phyloP scores from a whole-genome alignment of 2,113 vertebrate species.

The Emydura subglobosa region DNA sequence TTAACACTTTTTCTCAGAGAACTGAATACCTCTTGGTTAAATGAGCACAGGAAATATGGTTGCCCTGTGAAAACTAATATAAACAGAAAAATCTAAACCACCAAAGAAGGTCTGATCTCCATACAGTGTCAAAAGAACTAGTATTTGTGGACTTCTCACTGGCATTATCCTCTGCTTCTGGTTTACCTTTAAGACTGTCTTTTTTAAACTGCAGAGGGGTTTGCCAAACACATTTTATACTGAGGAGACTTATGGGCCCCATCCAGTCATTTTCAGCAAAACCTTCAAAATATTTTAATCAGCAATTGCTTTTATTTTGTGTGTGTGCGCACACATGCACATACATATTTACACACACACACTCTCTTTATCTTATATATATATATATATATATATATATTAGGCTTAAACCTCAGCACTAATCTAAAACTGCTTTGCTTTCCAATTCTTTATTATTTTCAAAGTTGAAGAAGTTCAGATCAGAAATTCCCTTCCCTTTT shows the following conservation, averaged over 20 bases:
- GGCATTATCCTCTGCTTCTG: not conserved
- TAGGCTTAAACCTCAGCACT: accelerated
- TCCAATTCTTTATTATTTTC: not conserved
- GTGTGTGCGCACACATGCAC: not conserved
- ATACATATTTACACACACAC: not conserved
- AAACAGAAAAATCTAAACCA: not conserved
- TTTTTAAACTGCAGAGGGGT: not conserved
- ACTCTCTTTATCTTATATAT: no score
- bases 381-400: accelerated
- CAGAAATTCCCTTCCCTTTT: not conserved
- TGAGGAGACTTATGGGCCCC: not conserved
- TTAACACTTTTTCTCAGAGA: constrained; percentile 61
- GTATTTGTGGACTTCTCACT: not conserved
- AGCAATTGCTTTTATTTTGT: not conserved
- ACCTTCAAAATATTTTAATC: not conserved
- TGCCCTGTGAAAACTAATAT: not conserved
- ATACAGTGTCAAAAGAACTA: not conserved
- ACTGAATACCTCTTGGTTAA: constrained; percentile 52
- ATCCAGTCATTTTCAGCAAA: not conserved
- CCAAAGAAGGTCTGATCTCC: not conserved
- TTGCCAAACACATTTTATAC: not conserved
- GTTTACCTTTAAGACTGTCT: not conserved
- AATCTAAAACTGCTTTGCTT: accelerated
- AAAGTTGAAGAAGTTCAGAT: not conserved
- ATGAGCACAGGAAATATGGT: not conserved